phyloP scores from a whole-genome alignment of 2,888 invertebrate species.

The Alviniconcha strummeri region DNA sequence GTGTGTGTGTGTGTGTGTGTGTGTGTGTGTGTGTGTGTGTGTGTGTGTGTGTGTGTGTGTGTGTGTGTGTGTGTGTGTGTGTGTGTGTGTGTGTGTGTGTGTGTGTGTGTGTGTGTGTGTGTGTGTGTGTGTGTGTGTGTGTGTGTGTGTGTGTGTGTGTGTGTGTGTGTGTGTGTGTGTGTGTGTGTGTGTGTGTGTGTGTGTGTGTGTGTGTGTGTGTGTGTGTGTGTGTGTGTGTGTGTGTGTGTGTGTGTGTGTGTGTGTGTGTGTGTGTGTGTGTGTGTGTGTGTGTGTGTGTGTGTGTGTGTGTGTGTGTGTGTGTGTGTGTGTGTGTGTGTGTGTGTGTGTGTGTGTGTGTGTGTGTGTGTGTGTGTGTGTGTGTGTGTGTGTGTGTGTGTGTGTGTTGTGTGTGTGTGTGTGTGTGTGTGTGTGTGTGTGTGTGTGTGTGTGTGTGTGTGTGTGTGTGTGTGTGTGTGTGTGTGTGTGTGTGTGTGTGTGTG shows the following conservation, averaged over 20 bases:
- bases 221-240: too few species aligned
- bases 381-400: not conserved
- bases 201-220: too few species aligned
- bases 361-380: not conserved
- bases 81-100: not conserved
- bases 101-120: conserved; percentile 12
- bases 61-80: conserved; percentile 7
- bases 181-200: too few species aligned
- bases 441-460: too few species aligned
- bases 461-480: too few species aligned
- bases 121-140: conserved; percentile 8
- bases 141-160: conserved; percentile 8
- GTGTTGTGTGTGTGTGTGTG: not conserved
- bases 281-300: not conserved
- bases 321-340: too few species aligned
- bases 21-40: not conserved
- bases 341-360: too few species aligned
- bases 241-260: too few species aligned
- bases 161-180: too few species aligned
- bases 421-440: too few species aligned
- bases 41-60: not conserved
- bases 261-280: not conserved
- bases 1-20: not conserved
- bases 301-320: too few species aligned
- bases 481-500: too few species aligned